phyloP scores from a whole-genome alignment of 2,113 vertebrate genomes.

The Dicentrarchus labrax region DNA sequence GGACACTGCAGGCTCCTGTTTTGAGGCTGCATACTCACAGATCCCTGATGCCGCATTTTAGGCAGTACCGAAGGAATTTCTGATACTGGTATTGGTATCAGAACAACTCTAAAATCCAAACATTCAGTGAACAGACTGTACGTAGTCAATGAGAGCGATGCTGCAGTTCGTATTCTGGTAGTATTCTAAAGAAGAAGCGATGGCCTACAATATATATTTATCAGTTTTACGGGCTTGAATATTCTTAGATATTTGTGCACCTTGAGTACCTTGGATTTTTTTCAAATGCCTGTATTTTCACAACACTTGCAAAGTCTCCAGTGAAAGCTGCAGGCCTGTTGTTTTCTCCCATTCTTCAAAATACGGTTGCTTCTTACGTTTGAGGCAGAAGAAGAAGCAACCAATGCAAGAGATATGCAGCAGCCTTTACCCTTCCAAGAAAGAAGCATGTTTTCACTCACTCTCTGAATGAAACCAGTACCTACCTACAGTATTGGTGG shows the following conservation, averaged over 20 bases:
- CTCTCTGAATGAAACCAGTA: not conserved
- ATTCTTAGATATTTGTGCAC: not conserved
- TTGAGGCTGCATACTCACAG: too few relatives aligned
- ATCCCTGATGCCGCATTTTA: too few relatives aligned
- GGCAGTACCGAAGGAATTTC: too few relatives aligned
- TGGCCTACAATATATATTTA: not conserved
- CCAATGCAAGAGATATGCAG: not conserved
- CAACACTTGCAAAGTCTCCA: not conserved
- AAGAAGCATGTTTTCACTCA: not conserved
- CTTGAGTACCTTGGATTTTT: not conserved
- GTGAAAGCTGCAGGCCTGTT: not conserved
- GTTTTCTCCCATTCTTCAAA: not conserved
- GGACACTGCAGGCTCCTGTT: too few relatives aligned
- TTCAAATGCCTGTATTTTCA: not conserved
- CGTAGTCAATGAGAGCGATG: not conserved
- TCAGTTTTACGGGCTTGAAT: not conserved
- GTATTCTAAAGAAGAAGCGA: not conserved
- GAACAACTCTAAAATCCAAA: not conserved
- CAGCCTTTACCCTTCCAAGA: not conserved
- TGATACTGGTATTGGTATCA: too few relatives aligned
- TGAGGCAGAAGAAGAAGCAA: slow-evolving; percentile 2
- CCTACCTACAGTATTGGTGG: not conserved
- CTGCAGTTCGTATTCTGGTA: not conserved
- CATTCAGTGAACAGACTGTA: not conserved
- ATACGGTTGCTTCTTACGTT: slow-evolving; percentile 5